These are phyloP conservation scores for Macrosoma leucophasiata DNA, from an alignment of 2,888 invertebrate species.

Conservation along the genomic window DNA sequence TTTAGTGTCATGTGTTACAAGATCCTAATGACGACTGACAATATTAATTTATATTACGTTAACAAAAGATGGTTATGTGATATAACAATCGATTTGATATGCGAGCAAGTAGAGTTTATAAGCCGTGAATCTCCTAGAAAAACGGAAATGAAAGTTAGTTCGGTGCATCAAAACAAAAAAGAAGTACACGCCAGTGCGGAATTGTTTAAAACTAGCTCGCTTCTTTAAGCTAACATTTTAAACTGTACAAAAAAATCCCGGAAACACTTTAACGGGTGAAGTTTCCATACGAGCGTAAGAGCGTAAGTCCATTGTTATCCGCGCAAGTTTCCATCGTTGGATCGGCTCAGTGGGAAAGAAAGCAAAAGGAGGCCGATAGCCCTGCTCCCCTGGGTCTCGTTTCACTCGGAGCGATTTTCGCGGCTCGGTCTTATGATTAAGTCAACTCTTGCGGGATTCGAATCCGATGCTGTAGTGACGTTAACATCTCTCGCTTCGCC, in stretches of 20 bases:
- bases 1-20: constrained; percentile 69
- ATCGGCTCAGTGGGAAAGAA: constrained; percentile 27
- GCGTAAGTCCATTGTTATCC: constrained; percentile 51
- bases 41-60: constrained; percentile 56
- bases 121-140: constrained; percentile 3
- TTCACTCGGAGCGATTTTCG: constrained; percentile 65
- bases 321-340: constrained; percentile 39
- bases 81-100: neutral
- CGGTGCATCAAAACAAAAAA: constrained; percentile 17
- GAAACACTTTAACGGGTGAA: constrained; percentile 46
- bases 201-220: constrained; percentile 30
- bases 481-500: constrained; percentile 33
- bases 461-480: constrained; percentile 35
- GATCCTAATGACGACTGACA: constrained; percentile 68
- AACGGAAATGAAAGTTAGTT: constrained; percentile 8
- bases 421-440: constrained; percentile 72
- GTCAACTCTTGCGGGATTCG: constrained; percentile 61
- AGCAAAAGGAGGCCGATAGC: constrained; percentile 50
- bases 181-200: constrained; percentile 14
- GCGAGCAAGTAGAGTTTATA: neutral
- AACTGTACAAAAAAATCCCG: constrained; percentile 38
- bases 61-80: too few species aligned
- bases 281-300: constrained; percentile 42
- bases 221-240: constrained; percentile 38
- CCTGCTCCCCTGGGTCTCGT: constrained; percentile 59